Evolutionary conservation across 1,140 invertebrate genomes (phyloP).

Genomic region (Pteromalus puparum): DNA sequence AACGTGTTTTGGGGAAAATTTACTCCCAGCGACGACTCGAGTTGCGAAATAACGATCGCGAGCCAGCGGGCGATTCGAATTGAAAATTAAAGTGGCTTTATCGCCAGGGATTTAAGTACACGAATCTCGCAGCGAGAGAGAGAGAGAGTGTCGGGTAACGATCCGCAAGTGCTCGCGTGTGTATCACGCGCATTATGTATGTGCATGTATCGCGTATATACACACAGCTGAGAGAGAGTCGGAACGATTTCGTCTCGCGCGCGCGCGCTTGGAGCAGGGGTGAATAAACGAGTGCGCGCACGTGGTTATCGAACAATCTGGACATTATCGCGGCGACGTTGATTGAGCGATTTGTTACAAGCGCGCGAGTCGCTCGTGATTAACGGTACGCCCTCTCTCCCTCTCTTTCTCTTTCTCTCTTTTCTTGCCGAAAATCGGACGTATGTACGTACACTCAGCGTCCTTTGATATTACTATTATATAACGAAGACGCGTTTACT

Average conservation of each 20-base stretch:
- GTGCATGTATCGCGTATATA: not conserved
- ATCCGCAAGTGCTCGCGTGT: not conserved
- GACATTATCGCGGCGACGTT: constrained; percentile 43
- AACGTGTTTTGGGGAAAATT: not conserved
- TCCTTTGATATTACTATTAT: not conserved
- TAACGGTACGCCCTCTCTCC: not conserved
- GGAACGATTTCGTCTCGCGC: not conserved
- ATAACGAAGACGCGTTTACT: not conserved
- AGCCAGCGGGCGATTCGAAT: too few species aligned
- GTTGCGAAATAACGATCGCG: too few species aligned
- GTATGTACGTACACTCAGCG: constrained; percentile 1
- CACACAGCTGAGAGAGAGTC: not conserved
- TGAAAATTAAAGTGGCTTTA: too few species aligned
- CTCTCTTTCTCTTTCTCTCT: not conserved
- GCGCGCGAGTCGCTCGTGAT: constrained; percentile 18
- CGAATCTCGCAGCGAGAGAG: not conserved
- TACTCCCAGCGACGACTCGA: not conserved
- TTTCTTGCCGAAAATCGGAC: constrained; percentile 3
- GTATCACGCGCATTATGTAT: not conserved
- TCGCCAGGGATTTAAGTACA: too few species aligned
- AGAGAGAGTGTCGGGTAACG: not conserved
- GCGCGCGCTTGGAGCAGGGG: too few species aligned
- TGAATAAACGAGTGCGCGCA: constrained; percentile 18
- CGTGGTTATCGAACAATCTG: constrained; percentile 31
- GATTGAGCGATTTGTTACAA: constrained; percentile 50